Conservation (phyloP, 2,888 invertebrate genomes). For the Balanococcus diminutus region DNA sequence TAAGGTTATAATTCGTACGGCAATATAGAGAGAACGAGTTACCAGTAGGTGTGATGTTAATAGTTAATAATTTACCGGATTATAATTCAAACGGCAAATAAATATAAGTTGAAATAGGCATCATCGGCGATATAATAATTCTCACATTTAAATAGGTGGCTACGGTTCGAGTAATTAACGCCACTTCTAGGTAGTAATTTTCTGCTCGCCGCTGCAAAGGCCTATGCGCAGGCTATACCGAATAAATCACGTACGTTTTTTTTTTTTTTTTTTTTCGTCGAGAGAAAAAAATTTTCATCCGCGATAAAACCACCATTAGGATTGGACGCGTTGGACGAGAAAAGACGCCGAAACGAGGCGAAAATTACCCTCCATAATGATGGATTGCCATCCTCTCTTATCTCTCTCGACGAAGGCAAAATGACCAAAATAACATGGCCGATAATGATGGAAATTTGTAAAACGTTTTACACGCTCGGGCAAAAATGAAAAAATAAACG, state of each 20-base stretch:
- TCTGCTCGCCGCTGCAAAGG: neutral
- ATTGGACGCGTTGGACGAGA: neutral
- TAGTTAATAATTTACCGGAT: slow-evolving; percentile 31
- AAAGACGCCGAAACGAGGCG: too few relatives aligned
- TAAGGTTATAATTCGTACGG: neutral
- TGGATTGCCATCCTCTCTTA: slow-evolving; percentile 10
- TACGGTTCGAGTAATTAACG: slow-evolving; percentile 19
- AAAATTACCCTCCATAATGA: slow-evolving; percentile 26
- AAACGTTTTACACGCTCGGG: neutral
- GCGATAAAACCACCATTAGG: neutral
- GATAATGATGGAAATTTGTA: slow-evolving; percentile 33
- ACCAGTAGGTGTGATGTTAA: slow-evolving; percentile 9
- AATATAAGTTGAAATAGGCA: neutral
- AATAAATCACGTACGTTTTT: neutral
- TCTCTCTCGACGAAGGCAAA: neutral
- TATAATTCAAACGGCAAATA: slow-evolving; percentile 12
- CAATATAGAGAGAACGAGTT: neutral
- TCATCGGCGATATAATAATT: neutral
- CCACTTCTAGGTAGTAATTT: neutral
- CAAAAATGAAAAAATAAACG: slow-evolving; percentile 13
- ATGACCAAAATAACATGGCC: slow-evolving; percentile 32
- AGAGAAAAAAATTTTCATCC: neutral
- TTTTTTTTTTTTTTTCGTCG: too few relatives aligned
- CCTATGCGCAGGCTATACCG: neutral
- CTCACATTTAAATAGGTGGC: slow-evolving; percentile 4